Conservation (phyloP, 2,888 invertebrate genomes). For the Amiota minor region DNA sequence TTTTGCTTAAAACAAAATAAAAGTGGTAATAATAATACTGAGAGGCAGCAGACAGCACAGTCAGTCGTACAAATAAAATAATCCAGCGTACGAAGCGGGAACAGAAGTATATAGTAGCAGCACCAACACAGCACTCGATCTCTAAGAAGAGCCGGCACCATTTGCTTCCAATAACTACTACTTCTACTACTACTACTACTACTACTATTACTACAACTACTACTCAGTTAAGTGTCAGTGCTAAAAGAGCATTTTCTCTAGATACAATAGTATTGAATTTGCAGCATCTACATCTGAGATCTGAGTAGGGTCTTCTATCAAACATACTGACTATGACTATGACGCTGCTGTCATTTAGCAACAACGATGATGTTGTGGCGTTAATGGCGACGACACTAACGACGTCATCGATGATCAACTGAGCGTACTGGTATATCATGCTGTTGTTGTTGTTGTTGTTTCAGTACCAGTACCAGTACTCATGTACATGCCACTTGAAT, state of each 20-base stretch:
- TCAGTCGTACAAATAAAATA: slow-evolving; percentile 29
- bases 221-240: too few species aligned
- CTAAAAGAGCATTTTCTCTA: too few species aligned
- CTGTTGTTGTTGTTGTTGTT: slow-evolving; percentile 23
- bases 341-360: not conserved
- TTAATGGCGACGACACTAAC: slow-evolving; percentile 3
- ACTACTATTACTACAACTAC: too few species aligned
- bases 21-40: slow-evolving; percentile 49
- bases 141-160: too few species aligned
- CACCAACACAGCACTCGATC: not conserved
- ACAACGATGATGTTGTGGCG: not conserved
- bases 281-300: too few species aligned
- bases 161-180: too few species aligned
- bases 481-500: not conserved
- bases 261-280: too few species aligned
- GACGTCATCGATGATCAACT: slow-evolving; percentile 11
- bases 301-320: too few species aligned
- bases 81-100: slow-evolving; percentile 31
- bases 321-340: too few species aligned
- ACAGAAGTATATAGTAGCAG: slow-evolving; percentile 15
- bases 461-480: not conserved
- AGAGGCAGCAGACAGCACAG: slow-evolving; percentile 34
- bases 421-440: slow-evolving; percentile 1
- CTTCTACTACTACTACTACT: too few species aligned
- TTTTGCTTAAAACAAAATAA: slow-evolving; percentile 68